phyloP scores from a whole-genome alignment of 2,888 invertebrate species.

The Chironomus riparius region DNA sequence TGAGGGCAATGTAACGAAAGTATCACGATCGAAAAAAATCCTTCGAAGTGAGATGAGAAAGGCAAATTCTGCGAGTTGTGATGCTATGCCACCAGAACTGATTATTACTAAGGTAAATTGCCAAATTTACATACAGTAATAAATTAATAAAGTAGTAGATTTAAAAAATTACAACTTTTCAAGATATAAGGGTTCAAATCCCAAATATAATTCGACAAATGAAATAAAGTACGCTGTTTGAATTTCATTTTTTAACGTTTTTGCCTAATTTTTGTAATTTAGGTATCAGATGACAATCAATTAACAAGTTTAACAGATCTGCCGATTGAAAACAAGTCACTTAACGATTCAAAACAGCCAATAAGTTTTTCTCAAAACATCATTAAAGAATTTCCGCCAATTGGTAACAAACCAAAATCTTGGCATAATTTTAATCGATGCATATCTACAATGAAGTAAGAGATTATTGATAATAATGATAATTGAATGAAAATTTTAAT shows the following conservation, averaged over 20 bases:
- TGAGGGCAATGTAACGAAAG: conserved; percentile 15
- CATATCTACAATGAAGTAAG: conserved; percentile 33
- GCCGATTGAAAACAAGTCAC: conserved; percentile 21
- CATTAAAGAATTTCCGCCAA: conserved; percentile 33
- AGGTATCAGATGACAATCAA: conserved; percentile 26
- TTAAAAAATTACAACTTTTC: too few species aligned
- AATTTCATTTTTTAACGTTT: neutral
- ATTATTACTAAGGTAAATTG: conserved; percentile 42
- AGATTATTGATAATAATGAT: neutral
- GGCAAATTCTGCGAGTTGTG: conserved; percentile 11
- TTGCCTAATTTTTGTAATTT: neutral
- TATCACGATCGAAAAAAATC: neutral
- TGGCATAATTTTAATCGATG: conserved; percentile 39
- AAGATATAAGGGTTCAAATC: neutral
- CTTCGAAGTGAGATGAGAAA: conserved; percentile 10
- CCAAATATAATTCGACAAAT: neutral
- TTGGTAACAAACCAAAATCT: conserved; percentile 36
- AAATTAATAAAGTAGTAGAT: too few species aligned
- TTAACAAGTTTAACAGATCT: conserved; percentile 7
- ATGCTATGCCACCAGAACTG: conserved; percentile 43
- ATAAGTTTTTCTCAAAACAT: conserved; percentile 32
- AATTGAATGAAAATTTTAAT: neutral
- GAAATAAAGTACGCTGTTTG: too few species aligned
- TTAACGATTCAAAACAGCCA: conserved; percentile 22
- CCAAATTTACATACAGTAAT: neutral